Evolutionary conservation across 37 sponge, comb jelly and placozoan species (phyloP), one percentile per base, ranked within the genome.

Genomic region (Spongilla lacustris): DNA sequence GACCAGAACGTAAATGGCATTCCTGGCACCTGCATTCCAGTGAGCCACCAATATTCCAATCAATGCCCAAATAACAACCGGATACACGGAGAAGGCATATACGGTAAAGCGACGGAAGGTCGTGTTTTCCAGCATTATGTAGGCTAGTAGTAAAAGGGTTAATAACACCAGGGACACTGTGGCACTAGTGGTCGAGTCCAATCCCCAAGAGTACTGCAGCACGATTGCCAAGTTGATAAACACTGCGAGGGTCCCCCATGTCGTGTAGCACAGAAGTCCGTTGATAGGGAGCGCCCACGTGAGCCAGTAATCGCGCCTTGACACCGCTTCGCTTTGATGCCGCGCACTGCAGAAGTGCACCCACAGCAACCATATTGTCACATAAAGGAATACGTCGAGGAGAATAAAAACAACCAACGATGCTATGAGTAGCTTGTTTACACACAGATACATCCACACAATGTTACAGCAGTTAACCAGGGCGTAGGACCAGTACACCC

Each of bases 401-500:
- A 79, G 22, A 3, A 86, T 34, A 66, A 86, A 46, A 31, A 86
- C 69, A 30, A 75, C 74, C 48, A 86, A 49, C 9, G 81, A 81
- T 23, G 74, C 80, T 30, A 27, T 58, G 3, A 79, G 1, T 28
- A 66, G 36, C 36, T 58, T 17, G 66, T 84, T 84, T 0, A 80
- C 84, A 84, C 89, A 89, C 67, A 89, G 23, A 67, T 66, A 73
- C 31, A 84, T 84, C 89, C 89, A 89, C 21, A 37, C 70, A 21
- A 84, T 84, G 84, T 83, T 89, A 41, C 25, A 29, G 2, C 73
- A 6, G 77, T 68, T 75, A 26, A 29, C 68, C 19, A 73, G 24
- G 9, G 74, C 25, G 58, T 84, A 90, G 50, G 25, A 0, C 66
- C 32, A 41, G 76, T 82, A 86, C 17, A 77, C 41, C 0, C 41